A percentile compares a stretch with the other conserved stretches of the same genome.
Evolutionary conservation across 2,888 invertebrate genomes (phyloP).

Genomic region (Anaspis maculata): DNA sequence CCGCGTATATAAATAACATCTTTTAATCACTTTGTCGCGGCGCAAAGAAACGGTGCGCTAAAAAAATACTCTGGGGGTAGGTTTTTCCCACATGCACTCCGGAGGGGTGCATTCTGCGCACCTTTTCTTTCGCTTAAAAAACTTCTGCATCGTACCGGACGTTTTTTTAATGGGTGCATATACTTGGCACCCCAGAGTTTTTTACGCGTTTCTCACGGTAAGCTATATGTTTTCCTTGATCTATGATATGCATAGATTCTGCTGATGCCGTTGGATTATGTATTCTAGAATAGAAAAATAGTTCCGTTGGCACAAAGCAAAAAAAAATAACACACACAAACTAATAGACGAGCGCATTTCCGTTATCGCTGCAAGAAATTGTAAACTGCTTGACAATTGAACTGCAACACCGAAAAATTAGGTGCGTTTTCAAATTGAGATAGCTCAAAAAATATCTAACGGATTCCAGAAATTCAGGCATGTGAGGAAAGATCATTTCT

Average conservation of each 20-base stretch:
- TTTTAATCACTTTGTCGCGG: slow-evolving; percentile 24
- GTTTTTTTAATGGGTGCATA: slow-evolving; percentile 18
- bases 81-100: slow-evolving; percentile 31
- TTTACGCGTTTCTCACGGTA: slow-evolving; percentile 30
- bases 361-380: too few relatives aligned
- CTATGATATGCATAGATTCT: slow-evolving; percentile 20
- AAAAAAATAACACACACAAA: too few relatives aligned
- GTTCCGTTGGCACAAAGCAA: too few relatives aligned
- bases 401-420: too few relatives aligned
- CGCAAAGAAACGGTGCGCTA: slow-evolving; percentile 6
- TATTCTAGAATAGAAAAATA: too few relatives aligned
- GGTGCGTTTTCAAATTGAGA: too few relatives aligned
- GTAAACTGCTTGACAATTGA: too few relatives aligned
- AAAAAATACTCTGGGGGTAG: slow-evolving; percentile 26
- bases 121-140: slow-evolving; percentile 25
- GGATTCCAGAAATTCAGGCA: too few relatives aligned
- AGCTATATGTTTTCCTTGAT: slow-evolving; percentile 22
- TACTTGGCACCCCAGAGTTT: slow-evolving; percentile 16
- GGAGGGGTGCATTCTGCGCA: slow-evolving; percentile 22
- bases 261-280: slow-evolving; percentile 11
- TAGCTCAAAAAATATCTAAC: too few relatives aligned
- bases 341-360: too few relatives aligned
- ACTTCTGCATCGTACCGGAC: slow-evolving; percentile 27
- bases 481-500: too few relatives aligned
- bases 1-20: slow-evolving; percentile 26